A percentile compares a stretch with the other conserved stretches of the same genome.
phyloP scores from a whole-genome alignment of 2,888 invertebrate species.

The Ophion costatus region DNA sequence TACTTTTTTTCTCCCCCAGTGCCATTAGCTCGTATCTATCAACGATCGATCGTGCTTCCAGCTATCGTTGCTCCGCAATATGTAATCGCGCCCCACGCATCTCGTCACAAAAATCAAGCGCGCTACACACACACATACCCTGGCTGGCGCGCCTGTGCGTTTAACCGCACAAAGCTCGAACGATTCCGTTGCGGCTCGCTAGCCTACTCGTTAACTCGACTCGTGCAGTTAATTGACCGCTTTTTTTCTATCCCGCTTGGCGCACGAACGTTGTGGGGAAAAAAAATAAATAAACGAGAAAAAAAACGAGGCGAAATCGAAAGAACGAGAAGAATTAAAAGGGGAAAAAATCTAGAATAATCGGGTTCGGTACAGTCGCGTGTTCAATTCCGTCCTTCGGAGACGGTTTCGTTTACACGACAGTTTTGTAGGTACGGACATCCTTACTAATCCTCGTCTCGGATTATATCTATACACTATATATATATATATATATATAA shows the following conservation, averaged over 20 bases:
- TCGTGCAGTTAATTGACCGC: conserved; percentile 44
- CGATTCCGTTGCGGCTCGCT: neutral
- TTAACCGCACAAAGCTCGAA: conserved; percentile 1
- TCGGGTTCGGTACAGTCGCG: neutral
- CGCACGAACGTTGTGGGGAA: neutral
- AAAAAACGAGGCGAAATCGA: neutral
- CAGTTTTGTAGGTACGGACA: neutral
- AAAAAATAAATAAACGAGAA: neutral
- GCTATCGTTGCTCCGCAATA: neutral
- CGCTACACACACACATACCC: neutral
- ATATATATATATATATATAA: too few relatives aligned
- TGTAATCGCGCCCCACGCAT: neutral
- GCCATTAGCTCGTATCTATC: neutral
- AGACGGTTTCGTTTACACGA: neutral
- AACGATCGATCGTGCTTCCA: neutral
- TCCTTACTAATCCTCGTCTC: too few relatives aligned
- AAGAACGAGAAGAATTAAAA: neutral
- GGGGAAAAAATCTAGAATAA: too few relatives aligned
- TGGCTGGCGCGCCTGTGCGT: neutral
- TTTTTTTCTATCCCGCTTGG: conserved; percentile 16
- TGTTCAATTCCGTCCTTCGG: neutral
- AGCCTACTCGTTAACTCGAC: conserved; percentile 36
- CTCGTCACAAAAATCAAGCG: neutral
- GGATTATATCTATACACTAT: too few relatives aligned
- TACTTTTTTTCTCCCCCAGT: neutral